Base-by-base conservation (phyloP, 1,140 invertebrate genomes). In the Drosophila triauraria region DNA sequence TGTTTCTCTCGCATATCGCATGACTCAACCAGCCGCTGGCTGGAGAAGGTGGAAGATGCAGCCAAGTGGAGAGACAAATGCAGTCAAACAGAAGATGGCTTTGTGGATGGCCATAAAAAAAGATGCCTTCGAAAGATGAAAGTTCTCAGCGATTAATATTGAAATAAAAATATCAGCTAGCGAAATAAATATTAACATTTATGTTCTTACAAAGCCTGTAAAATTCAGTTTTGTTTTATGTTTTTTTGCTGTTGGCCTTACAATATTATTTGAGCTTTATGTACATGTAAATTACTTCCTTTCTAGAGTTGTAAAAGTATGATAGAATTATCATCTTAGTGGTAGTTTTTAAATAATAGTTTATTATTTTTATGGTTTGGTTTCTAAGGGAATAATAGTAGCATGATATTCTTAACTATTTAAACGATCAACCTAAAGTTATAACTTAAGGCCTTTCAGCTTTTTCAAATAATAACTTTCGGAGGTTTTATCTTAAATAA, bases 11-110 rank as follows among this genome's bases (percentile, higher is more conserved):
- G 17, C 68, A 70, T 44, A 70, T 71, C 65, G 44, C 77, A 85
- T 88, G 84, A 90, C 78, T 88, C 85, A 90, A 79, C 78, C 85
- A 76, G 72, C 81, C 69, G 60, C 38, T 59, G 56, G 63, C 51
- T 51, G 42, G 38, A 46, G 68, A 47, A 43, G 54, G 38, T 59
- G 30, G 7, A 25, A 32, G 40, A 60, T 57, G 40, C 35, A 65
- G 43, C 20, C 46, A 53, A 75, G 40, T 58, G 54, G 20, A 60
- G 47, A 74, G 65, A 32, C 35, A 48, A 68, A 68, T 65, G 65
- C 65, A 64, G 47, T 67, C 58, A 64, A 67, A 67, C 63, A 67
- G 59, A 67, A 67, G 42, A 67, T 38, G 63, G 23, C 23, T 65
- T 65, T 54, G 32, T 54, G 23, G 32, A 38, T 23, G 32, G 32